Evolutionary conservation across 2,113 vertebrate genomes (phyloP).

Genomic region (Naja naja): DNA sequence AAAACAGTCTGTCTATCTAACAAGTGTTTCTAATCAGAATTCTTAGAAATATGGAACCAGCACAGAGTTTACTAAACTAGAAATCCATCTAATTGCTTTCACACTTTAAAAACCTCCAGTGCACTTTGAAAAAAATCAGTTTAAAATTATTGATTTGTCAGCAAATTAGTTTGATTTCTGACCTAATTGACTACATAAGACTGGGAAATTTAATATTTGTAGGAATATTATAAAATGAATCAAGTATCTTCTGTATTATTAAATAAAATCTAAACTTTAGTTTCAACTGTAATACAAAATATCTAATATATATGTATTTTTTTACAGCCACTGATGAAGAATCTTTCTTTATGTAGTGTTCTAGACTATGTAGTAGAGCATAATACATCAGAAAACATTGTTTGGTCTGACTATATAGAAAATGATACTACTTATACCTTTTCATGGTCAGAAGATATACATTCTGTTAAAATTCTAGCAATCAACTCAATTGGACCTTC

Average conservation of each 20-base stretch:
- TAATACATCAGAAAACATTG: conserved; percentile 51
- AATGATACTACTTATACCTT: conserved; percentile 76
- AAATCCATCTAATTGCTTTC: not conserved
- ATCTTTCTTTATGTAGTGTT: conserved; percentile 75
- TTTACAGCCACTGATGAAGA: conserved; percentile 71
- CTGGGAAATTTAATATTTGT: not conserved
- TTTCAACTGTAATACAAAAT: not conserved
- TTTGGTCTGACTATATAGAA: conserved; percentile 63
- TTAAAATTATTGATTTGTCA: not conserved
- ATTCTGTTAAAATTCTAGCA: conserved; percentile 80
- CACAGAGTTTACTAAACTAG: not conserved
- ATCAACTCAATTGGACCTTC: conserved; percentile 85
- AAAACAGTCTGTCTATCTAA: not conserved
- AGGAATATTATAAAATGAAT: not conserved
- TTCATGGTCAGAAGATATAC: conserved; percentile 72
- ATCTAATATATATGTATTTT: conserved; percentile 1
- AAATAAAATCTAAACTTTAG: not conserved
- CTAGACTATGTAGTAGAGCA: conserved; percentile 76
- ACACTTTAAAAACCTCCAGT: not conserved
- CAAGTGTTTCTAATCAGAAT: not conserved
- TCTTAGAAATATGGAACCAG: not conserved
- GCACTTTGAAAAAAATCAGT: not conserved
- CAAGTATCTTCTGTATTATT: not conserved
- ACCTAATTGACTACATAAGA: not conserved
- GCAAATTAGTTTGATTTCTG: not conserved